Percentiles rank a stretch among this genome's conserved stretches.
Conservation (phyloP, 2,113 vertebrate species). For the Sclerurus mexicanus region DNA sequence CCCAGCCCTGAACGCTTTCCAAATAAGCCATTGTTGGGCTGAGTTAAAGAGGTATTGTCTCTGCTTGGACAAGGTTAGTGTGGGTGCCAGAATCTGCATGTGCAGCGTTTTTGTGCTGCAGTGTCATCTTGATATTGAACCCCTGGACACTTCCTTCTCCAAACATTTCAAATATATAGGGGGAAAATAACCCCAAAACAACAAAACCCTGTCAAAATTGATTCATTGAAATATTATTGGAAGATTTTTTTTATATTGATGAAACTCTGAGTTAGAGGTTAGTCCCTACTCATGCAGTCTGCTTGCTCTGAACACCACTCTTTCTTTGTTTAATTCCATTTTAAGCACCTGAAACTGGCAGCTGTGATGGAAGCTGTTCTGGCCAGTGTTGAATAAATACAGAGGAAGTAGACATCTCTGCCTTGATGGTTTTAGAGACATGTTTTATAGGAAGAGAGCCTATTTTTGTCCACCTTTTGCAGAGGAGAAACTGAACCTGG, state of each 20-base stretch:
- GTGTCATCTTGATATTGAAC: constrained; percentile 15
- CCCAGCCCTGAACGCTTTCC: constrained; percentile 45
- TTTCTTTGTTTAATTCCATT: neutral
- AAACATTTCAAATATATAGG: neutral
- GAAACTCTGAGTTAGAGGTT: neutral
- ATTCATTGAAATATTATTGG: neutral
- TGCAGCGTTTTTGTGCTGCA: neutral
- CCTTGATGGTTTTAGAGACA: neutral
- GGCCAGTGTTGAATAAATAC: neutral
- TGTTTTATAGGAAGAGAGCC: neutral
- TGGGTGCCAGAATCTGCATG: constrained; percentile 15
- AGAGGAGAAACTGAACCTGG: neutral
- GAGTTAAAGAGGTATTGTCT: constrained; percentile 63
- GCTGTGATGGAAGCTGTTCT: neutral
- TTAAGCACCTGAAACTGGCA: neutral
- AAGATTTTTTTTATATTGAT: neutral
- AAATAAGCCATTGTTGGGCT: constrained; percentile 63
- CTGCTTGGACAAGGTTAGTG: neutral
- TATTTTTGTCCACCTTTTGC: neutral
- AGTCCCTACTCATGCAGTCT: neutral
- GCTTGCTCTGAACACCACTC: neutral
- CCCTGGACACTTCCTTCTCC: neutral
- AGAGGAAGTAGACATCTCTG: neutral
- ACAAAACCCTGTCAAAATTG: neutral
- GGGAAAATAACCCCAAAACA: neutral